Percentiles rank a stretch among this genome's conserved stretches.
These are phyloP conservation scores for Lycocorax pyrrhopterus DNA, from an alignment of 2,113 vertebrate species.

Conservation along the genomic window DNA sequence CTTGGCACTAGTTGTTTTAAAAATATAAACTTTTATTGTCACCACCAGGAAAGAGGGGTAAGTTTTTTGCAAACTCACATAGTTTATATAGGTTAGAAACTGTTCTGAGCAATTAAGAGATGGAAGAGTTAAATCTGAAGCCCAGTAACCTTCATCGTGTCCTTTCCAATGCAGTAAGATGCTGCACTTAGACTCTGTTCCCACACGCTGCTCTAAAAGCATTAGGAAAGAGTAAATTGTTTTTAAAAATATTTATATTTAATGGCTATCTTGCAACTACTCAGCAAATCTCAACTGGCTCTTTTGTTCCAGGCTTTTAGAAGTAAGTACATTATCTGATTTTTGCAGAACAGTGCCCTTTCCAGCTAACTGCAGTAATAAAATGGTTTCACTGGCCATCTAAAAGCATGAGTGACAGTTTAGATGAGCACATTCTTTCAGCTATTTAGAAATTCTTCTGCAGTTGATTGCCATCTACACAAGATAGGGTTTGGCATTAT, in stretches of 20 bases:
- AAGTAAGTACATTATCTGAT: conserved; percentile 51
- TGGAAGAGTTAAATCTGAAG: conserved; percentile 16
- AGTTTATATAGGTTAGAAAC: not conserved
- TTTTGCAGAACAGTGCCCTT: conserved; percentile 23
- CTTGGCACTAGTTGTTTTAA: not conserved
- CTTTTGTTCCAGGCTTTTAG: conserved; percentile 53
- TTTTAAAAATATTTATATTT: conserved; percentile 66
- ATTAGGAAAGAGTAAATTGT: conserved; percentile 55
- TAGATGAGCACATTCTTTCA: not conserved
- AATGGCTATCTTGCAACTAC: conserved; percentile 46
- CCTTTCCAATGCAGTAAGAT: conserved; percentile 28
- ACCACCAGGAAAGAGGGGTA: not conserved
- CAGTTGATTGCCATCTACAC: not conserved
- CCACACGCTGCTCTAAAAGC: conserved; percentile 45
- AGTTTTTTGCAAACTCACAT: not conserved
- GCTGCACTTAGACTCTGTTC: conserved; percentile 20
- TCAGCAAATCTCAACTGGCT: conserved; percentile 53
- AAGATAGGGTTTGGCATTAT: not conserved
- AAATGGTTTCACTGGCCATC: conserved; percentile 7
- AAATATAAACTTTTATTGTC: not conserved
- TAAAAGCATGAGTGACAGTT: not conserved
- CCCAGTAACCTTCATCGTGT: conserved; percentile 6
- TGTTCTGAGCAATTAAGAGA: not conserved
- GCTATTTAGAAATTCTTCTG: not conserved
- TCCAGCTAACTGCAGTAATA: conserved; percentile 14